Evolutionary conservation across 2,797 vertebrate genomes (phyloP).

Genomic region (Pristis pectinata): DNA sequence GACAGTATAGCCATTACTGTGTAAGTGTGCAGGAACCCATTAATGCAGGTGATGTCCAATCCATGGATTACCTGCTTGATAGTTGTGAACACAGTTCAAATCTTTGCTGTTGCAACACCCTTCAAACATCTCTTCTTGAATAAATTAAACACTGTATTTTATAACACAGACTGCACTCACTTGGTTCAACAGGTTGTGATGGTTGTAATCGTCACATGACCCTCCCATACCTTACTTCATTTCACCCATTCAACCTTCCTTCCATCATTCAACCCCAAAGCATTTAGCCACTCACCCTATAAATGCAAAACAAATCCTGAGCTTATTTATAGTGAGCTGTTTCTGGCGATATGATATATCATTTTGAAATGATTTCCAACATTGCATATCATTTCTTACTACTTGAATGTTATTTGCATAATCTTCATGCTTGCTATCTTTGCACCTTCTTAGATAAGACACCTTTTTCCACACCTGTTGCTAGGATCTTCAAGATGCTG

Average conservation of each 20-base stretch:
- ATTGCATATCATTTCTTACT: background rate
- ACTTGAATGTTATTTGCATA: background rate
- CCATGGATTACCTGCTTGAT: background rate
- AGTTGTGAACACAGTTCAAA: background rate
- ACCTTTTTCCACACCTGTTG: background rate
- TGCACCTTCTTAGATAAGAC: background rate
- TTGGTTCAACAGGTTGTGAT: background rate
- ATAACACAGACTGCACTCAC: background rate
- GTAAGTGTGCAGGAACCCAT: background rate
- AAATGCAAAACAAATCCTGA: background rate
- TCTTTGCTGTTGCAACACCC: background rate
- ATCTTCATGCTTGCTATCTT: background rate
- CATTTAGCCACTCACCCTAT: background rate
- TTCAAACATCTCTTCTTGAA: background rate
- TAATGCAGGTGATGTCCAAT: background rate
- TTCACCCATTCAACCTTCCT: background rate
- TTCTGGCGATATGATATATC: background rate
- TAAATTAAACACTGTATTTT: background rate
- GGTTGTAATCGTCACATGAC: background rate
- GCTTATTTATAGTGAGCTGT: background rate
- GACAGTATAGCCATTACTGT: background rate
- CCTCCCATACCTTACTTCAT: background rate
- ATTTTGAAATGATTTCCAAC: background rate
- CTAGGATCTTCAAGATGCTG: background rate
- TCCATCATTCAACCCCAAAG: background rate